Base-by-base conservation (phyloP, 1,140 invertebrate genomes). In the Bombus huntii region DNA sequence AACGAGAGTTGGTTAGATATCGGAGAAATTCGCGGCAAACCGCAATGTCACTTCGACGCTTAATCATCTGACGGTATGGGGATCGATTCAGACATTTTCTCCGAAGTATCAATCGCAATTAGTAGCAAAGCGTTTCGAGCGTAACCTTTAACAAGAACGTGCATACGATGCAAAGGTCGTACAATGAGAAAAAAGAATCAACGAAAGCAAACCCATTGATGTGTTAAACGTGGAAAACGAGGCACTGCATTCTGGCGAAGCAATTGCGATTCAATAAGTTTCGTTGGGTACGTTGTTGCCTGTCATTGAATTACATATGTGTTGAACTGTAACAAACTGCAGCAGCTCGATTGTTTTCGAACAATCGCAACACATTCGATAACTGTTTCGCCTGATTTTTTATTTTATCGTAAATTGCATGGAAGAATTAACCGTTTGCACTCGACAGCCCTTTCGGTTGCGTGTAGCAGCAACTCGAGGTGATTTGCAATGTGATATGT, bases 21-120 rank as follows among this genome's bases (percentile, higher is more conserved):
- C 4, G 25, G 18, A 28, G 15, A 15, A 28, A 65, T 74, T 34
- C 39, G n/a, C n/a, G 68, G 79, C 1, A 3, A 18, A 62, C 39
- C 80, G 65, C 37, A n/a, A 42, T 34, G 66, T 34, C 31, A 9
- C 39, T 39, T 42, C 47, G 79, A 72, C 44, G n/a, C 71, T 81
- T 72, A 81, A 71, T 34, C 68, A 22, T 34, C 8, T 3, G 39
- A 42, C 25, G n/a, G 34, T 37, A 44, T 42, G 18, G 80, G 2
- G 22, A 22, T 42, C 18, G 70, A 59, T 53, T 39, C 44, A 5
- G 47, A 31, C 47, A 37, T 71, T n/a, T 47, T 34, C 75, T 9
- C 22, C 25, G 5, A 31, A 25, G 79, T 34, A 73, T 62, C 70
- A 73, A 81, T 66, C 18, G 62, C 62, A 68, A 78, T 77, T 83